phyloP scores from a whole-genome alignment of 2,888 invertebrate genomes.

The Harpalus rubripes region DNA sequence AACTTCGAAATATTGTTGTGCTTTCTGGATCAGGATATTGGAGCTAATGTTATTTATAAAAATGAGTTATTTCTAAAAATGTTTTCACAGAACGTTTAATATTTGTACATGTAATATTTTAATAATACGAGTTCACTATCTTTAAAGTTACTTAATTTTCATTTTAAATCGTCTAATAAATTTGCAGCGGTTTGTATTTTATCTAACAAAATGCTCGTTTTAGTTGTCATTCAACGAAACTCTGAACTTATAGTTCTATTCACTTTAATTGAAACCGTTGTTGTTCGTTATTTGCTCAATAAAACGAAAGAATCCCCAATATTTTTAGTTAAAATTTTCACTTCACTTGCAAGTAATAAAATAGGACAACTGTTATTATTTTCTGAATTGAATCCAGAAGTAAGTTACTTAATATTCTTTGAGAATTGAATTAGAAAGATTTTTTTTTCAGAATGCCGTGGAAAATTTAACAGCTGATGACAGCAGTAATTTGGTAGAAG shows the following conservation, averaged over 20 bases:
- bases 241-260: constrained; percentile 72
- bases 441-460: constrained; percentile 45
- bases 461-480: constrained; percentile 67
- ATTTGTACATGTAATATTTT: no score
- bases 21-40: no score
- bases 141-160: constrained; percentile 22
- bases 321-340: constrained; percentile 72
- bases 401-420: constrained; percentile 16
- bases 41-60: no score
- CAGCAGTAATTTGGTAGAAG: constrained; percentile 69
- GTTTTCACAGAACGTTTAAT: no score
- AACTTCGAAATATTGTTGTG: no score
- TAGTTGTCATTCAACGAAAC: constrained; percentile 74
- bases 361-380: constrained; percentile 72
- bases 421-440: not conserved
- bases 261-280: constrained; percentile 73
- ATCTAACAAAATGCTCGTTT: constrained; percentile 67
- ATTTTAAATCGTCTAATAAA: constrained; percentile 10
- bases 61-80: no score
- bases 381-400: constrained; percentile 63
- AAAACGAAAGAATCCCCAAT: constrained; percentile 70
- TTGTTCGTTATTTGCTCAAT: constrained; percentile 72
- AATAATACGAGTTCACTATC: not conserved
- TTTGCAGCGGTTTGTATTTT: not conserved
- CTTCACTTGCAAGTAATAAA: constrained; percentile 70